Evolutionary conservation across 2,797 vertebrate species (phyloP), one percentile per base, ranked within the genome.

Genomic region (Epinephelus coioides): DNA sequence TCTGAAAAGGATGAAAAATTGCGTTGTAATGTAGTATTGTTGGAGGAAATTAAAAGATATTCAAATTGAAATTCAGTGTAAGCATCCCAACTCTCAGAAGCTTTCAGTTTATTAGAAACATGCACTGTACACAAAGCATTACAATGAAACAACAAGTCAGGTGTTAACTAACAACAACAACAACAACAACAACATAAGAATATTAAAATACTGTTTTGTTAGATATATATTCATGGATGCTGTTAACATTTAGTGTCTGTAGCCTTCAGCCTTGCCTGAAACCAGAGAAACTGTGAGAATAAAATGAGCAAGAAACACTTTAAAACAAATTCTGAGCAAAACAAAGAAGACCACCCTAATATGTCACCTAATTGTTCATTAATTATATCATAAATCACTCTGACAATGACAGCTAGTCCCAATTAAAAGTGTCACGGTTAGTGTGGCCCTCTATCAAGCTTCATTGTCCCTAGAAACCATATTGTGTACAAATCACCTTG

Each of bases 331-430:
- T 62, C 75, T 66, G 44, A 57, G 47, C 56, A 81, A 91, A 89
- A 91, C 85, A 92, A 93, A 92, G 72, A 88, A 87, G 87, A 87
- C 86, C 76, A 70, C 67, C 71, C 84, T 92, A 92, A 95, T 94
- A 92, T 95, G 89, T 87, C 85, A 90, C 90, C 91, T 97, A 97
- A 98, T 97, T 97, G 96, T 95, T 95, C 92, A 95, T 96, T 97
- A 97, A 97, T 97, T 96, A 95, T 95, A 82, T 92, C 93, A 96
- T 98, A 96, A 96, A 98, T 98, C 97, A 97, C 61, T 5, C 79
- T 95, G 96, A 96, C 96, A 96, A 92, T 95, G 95, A 95, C 89
- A 95, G 95, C 93, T 93, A 86, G 86, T 95, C 90, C 91, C 94
- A 94, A 93, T 95, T 94, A 94, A 85, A 86, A 90, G 91, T 86